These are phyloP conservation scores for Barnardius zonarius DNA, from an alignment of 2,113 vertebrate species.

Conservation along the genomic window DNA sequence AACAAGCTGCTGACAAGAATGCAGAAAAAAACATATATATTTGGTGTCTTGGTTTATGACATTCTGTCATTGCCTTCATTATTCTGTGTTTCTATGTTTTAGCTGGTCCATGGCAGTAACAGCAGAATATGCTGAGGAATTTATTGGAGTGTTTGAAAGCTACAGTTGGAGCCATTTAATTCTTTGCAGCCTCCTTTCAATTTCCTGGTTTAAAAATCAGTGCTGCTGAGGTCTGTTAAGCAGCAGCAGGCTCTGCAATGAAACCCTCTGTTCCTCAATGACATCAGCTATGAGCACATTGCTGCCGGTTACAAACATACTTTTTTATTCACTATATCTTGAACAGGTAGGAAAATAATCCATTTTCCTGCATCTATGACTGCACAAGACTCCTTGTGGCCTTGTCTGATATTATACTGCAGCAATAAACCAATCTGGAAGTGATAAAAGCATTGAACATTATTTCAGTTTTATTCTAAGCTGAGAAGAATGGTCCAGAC, in stretches of 20 bases:
- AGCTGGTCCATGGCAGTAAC: background rate
- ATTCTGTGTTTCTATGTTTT: background rate
- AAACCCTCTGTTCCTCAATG: background rate
- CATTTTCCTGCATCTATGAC: background rate
- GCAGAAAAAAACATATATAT: fast-evolving
- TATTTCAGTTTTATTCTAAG: background rate
- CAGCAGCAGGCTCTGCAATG: background rate
- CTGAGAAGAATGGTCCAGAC: background rate
- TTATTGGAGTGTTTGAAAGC: background rate
- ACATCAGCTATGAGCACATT: background rate
- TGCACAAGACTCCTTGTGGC: background rate
- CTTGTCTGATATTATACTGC: background rate
- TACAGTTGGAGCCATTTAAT: background rate
- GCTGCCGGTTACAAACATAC: fast-evolving
- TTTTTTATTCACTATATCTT: background rate
- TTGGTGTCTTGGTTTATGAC: background rate
- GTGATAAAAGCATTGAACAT: background rate
- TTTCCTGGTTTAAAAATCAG: background rate
- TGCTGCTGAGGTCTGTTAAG: background rate
- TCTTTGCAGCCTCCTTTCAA: background rate
- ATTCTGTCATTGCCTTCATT: background rate
- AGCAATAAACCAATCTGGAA: background rate
- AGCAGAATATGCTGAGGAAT: background rate
- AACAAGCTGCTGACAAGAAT: background rate
- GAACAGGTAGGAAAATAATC: background rate